phyloP scores from a whole-genome alignment of 2,888 invertebrate species.

The Meganola albula region DNA sequence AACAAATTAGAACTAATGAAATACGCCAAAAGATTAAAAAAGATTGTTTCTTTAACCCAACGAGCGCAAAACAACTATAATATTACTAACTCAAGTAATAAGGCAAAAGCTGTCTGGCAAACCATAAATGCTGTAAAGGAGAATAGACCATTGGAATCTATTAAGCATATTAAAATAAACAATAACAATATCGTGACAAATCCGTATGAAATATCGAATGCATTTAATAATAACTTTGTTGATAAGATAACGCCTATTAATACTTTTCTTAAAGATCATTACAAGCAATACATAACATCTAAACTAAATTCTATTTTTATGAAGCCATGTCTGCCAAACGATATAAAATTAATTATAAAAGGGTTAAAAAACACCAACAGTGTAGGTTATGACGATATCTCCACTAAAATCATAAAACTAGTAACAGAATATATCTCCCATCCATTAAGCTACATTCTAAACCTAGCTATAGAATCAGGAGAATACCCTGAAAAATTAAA shows the following conservation, averaged over 20 bases:
- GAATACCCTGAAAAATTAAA: background rate
- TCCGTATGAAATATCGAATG: too few species aligned
- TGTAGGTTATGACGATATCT: background rate
- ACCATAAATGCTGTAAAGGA: too few species aligned
- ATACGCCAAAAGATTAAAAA: slow-evolving; percentile 1
- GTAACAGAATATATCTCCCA: too few species aligned
- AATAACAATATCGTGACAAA: too few species aligned
- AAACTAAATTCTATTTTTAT: slow-evolving; percentile 3
- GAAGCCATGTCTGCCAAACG: background rate
- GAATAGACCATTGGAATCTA: too few species aligned
- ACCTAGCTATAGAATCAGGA: too few species aligned
- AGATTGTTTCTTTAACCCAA: background rate
- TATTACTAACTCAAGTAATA: background rate
- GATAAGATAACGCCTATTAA: too few species aligned
- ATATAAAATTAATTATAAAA: background rate
- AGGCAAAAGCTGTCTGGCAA: slow-evolving; percentile 1
- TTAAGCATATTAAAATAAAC: too few species aligned
- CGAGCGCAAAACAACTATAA: background rate
- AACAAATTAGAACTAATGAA: slow-evolving; percentile 1
- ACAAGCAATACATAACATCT: too few species aligned
- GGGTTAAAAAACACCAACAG: background rate
- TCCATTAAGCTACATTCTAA: too few species aligned
- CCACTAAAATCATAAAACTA: background rate
- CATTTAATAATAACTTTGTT: too few species aligned
- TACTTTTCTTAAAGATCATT: too few species aligned